These are phyloP conservation scores for Megathymus violae DNA, from an alignment of 1,140 invertebrate genomes.

Conservation along the genomic window DNA sequence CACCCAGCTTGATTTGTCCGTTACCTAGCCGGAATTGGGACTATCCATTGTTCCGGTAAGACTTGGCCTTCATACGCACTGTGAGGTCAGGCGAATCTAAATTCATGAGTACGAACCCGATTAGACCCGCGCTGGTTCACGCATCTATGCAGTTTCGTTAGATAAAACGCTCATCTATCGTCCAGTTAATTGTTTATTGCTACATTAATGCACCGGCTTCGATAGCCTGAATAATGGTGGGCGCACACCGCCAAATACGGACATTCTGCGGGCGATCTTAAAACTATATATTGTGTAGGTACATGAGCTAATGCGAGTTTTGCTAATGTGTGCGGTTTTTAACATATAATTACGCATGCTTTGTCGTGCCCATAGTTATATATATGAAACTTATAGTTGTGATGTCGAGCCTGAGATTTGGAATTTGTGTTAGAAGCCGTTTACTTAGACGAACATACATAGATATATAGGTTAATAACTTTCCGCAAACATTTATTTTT, in stretches of 20 bases:
- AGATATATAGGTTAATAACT: too few species aligned
- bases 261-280: conserved; percentile 20
- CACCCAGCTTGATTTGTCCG: too few species aligned
- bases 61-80: neutral
- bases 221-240: conserved; percentile 30
- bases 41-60: neutral
- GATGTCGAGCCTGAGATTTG: too few species aligned
- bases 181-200: conserved; percentile 54
- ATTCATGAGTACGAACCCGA: conserved; percentile 58
- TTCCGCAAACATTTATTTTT: too few species aligned
- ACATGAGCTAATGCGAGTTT: conserved; percentile 14
- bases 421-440: too few species aligned
- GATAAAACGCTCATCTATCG: conserved; percentile 47
- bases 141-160: conserved; percentile 47
- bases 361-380: too few species aligned
- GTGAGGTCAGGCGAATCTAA: conserved; percentile 45
- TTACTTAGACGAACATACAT: too few species aligned
- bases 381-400: too few species aligned
- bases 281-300: conserved; percentile 20
- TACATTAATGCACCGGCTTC: conserved; percentile 35
- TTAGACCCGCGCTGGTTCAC: conserved; percentile 51
- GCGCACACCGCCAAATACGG: conserved; percentile 25
- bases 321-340: too few species aligned
- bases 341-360: too few species aligned
- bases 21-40: conserved; percentile 3